These are phyloP conservation scores for Eudyptes chrysolophus DNA, from an alignment of 2,113 vertebrate species.

Conservation along the genomic window DNA sequence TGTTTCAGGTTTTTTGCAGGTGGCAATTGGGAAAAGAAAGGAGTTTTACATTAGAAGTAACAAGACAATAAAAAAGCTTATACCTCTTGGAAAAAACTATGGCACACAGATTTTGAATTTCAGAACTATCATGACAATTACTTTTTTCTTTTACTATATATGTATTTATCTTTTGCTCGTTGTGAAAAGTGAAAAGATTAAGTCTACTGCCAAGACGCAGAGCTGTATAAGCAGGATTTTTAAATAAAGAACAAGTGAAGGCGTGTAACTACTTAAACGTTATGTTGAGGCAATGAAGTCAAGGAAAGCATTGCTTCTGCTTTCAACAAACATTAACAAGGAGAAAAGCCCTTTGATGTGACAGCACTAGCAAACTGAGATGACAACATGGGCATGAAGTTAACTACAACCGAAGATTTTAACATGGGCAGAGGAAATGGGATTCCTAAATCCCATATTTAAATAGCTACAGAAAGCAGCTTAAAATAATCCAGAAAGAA, in stretches of 20 bases:
- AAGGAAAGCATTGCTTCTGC: background rate
- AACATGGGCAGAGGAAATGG: background rate
- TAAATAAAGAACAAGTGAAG: background rate
- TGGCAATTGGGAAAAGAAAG: background rate
- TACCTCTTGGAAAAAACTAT: background rate
- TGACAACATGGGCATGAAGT: background rate
- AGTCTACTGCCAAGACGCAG: background rate
- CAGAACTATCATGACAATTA: background rate
- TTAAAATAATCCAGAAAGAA: background rate
- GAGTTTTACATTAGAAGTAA: background rate
- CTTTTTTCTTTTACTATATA: background rate
- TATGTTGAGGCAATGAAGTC: background rate
- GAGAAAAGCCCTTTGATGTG: background rate
- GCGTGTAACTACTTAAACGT: background rate
- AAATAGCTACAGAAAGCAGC: background rate
- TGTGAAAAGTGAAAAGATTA: background rate
- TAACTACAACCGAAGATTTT: background rate
- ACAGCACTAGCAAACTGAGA: background rate
- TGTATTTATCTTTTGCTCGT: background rate
- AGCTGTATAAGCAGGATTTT: background rate
- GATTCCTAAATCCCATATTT: background rate
- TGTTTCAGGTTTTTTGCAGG: background rate
- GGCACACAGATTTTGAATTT: background rate
- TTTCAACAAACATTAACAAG: background rate
- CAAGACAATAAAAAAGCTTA: background rate